Evolutionary conservation across 2,113 vertebrate genomes (phyloP).

Genomic region (Oreotrochilus melanogaster): DNA sequence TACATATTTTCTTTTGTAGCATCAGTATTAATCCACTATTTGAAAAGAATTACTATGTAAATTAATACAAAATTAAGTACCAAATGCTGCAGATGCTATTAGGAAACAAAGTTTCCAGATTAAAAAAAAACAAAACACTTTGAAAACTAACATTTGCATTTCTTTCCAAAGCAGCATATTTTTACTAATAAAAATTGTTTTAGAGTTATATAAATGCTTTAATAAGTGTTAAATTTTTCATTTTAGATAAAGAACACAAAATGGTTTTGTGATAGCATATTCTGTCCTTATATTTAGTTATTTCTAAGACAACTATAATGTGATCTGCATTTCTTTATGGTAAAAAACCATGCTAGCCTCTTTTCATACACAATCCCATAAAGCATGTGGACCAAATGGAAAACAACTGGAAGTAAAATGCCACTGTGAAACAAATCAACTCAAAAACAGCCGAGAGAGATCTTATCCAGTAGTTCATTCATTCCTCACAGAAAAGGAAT

Average conservation of each 20-base stretch:
- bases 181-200: not conserved
- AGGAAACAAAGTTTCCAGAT: conserved; percentile 21
- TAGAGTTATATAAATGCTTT: not conserved
- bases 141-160: not conserved
- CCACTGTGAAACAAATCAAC: conserved; percentile 58
- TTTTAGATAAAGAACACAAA: not conserved
- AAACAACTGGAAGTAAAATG: conserved; percentile 61
- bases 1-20: not conserved
- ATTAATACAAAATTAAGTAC: not conserved
- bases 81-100: not conserved
- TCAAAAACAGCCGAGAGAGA: conserved; percentile 65
- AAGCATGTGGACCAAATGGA: conserved; percentile 67
- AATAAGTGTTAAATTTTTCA: not conserved
- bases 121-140: not conserved
- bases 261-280: not conserved
- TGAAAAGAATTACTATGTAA: not conserved
- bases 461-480: conserved; percentile 61
- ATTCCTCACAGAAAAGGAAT: conserved; percentile 66
- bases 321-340: conserved; percentile 68
- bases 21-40: not conserved
- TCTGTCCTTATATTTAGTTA: not conserved
- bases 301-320: conserved; percentile 21
- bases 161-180: not conserved
- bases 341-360: conserved; percentile 57
- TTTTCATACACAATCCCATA: conserved; percentile 58